These are phyloP conservation scores for Seladonia tumulorum DNA, from an alignment of 2,888 invertebrate genomes.

Conservation along the genomic window DNA sequence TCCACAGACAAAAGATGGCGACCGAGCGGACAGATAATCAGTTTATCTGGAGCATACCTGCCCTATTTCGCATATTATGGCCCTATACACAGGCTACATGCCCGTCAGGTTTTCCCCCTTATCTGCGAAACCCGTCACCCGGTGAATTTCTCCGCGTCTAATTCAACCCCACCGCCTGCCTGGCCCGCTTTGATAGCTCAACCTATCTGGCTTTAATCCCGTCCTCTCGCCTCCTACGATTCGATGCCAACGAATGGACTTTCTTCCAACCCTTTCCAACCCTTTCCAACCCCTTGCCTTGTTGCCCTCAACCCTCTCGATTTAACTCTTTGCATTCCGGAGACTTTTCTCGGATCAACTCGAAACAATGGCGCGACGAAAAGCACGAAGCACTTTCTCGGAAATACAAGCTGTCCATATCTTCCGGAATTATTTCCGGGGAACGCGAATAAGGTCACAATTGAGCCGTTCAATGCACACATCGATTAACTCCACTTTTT, in stretches of 20 bases:
- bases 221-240: slow-evolving; percentile 18
- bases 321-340: neutral
- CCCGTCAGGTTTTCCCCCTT: slow-evolving; percentile 40
- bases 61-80: slow-evolving; percentile 64
- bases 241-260: slow-evolving; percentile 12
- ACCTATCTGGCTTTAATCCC: slow-evolving; percentile 33
- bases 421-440: neutral
- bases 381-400: neutral
- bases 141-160: slow-evolving; percentile 51
- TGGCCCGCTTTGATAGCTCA: slow-evolving; percentile 21
- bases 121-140: slow-evolving; percentile 52
- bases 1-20: slow-evolving; percentile 26
- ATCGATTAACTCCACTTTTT: too few relatives aligned
- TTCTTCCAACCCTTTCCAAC: neutral
- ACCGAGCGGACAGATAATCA: slow-evolving; percentile 33
- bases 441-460: too few relatives aligned
- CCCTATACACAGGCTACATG: slow-evolving; percentile 25
- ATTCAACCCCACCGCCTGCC: slow-evolving; percentile 36
- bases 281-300: too few relatives aligned
- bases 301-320: neutral
- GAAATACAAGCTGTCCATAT: too few relatives aligned
- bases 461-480: too few relatives aligned
- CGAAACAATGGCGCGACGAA: neutral
- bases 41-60: slow-evolving; percentile 53
- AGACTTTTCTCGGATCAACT: neutral